Conservation (phyloP, 2,113 vertebrate genomes). For the Pterocles burchelli region DNA sequence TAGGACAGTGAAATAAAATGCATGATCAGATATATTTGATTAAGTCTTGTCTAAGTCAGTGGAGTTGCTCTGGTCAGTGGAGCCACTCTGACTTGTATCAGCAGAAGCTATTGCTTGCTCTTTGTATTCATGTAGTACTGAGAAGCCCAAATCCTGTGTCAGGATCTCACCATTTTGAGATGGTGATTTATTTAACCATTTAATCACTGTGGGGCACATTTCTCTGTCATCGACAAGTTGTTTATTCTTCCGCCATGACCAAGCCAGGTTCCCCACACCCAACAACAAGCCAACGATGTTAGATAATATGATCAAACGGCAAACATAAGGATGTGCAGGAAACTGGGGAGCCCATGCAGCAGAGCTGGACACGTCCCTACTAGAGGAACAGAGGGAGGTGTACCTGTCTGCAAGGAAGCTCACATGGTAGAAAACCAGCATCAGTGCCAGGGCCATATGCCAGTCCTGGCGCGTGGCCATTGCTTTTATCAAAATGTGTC, state of each 20-base stretch:
- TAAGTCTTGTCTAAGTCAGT: not conserved
- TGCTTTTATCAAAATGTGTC: not conserved
- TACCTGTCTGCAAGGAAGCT: not conserved
- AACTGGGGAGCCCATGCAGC: not conserved
- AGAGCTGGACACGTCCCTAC: not conserved
- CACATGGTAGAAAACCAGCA: not conserved
- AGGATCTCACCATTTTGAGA: not conserved
- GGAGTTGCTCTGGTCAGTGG: not conserved
- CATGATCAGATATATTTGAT: not conserved
- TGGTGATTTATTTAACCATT: fast-evolving
- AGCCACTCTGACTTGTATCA: not conserved
- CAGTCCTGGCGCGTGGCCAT: not conserved
- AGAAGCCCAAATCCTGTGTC: not conserved
- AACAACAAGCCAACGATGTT: fast-evolving
- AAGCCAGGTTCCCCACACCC: not conserved
- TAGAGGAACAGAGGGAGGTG: not conserved
- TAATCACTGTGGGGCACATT: not conserved
- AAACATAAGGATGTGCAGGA: fast-evolving
- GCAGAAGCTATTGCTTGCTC: not conserved
- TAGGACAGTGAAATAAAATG: not conserved
- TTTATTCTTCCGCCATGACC: not conserved
- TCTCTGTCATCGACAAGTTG: not conserved
- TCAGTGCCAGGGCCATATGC: fast-evolving
- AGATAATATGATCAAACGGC: not conserved
- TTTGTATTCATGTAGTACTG: not conserved